phyloP scores from a whole-genome alignment of 2,888 invertebrate species.

The Lydus trimaculatus region DNA sequence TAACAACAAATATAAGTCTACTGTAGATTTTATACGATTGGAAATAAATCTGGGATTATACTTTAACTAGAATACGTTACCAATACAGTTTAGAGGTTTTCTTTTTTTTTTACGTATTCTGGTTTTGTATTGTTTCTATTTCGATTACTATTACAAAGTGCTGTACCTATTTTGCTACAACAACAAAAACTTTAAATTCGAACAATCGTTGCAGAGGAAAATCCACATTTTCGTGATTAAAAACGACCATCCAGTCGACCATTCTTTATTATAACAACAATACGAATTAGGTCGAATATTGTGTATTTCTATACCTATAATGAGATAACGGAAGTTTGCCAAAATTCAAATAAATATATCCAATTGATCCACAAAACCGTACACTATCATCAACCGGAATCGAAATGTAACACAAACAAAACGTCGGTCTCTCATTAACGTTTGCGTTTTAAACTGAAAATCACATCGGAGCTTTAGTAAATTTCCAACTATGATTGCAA shows the following conservation, averaged over 20 bases:
- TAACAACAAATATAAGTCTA: slow-evolving; percentile 3
- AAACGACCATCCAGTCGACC: background rate
- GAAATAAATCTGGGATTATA: background rate
- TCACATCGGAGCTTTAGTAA: background rate
- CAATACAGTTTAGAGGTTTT: background rate
- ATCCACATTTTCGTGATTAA: background rate
- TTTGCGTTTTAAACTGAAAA: background rate
- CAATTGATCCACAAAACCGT: background rate
- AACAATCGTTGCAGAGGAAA: background rate
- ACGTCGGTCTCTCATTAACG: background rate
- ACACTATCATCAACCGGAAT: background rate
- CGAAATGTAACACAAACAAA: background rate
- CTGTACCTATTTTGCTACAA: background rate
- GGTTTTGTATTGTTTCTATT: background rate
- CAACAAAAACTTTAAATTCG: background rate
- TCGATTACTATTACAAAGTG: background rate
- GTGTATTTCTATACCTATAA: background rate
- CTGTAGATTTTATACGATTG: background rate
- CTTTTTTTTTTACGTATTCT: background rate
- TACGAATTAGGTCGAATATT: no score
- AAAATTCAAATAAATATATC: background rate
- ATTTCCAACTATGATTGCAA: background rate
- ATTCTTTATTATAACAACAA: background rate
- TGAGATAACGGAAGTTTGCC: background rate
- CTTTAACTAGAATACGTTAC: background rate